These are phyloP conservation scores for Botrylloides violaceus DNA, from an alignment of 23 tunicate genomes.

Conservation along the genomic window DNA sequence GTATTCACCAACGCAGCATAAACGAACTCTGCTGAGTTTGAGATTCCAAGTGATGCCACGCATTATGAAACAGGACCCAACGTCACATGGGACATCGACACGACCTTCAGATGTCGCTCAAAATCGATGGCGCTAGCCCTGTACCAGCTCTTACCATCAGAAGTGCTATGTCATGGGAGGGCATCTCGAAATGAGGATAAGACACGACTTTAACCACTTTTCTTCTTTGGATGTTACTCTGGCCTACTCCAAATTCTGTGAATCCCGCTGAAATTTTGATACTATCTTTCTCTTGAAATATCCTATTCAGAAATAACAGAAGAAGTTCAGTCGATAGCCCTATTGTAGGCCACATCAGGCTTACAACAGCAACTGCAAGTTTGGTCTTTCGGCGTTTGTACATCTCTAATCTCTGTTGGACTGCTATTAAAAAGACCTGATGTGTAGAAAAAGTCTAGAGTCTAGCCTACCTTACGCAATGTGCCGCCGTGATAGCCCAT, in stretches of 20 bases:
- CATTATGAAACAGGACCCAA: too few relatives aligned
- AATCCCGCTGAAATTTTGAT: slow-evolving; percentile 11
- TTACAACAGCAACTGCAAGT: too few relatives aligned
- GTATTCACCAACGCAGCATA: too few relatives aligned
- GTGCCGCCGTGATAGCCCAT: slow-evolving; percentile 61
- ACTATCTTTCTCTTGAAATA: not conserved
- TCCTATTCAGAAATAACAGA: not conserved
- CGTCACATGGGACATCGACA: too few relatives aligned
- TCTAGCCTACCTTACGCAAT: slow-evolving; percentile 39
- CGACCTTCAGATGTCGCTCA: too few relatives aligned
- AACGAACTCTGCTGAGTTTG: too few relatives aligned
- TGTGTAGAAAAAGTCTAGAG: not conserved
- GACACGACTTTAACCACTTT: slow-evolving; percentile 6
- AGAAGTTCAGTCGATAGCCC: not conserved
- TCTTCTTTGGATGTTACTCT: slow-evolving; percentile 3
- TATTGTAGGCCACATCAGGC: not conserved
- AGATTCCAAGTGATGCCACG: too few relatives aligned
- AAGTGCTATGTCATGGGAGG: slow-evolving; percentile 46
- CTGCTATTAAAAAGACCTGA: not conserved
- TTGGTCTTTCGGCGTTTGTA: too few relatives aligned
- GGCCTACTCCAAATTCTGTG: not conserved
- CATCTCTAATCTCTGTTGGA: not conserved
- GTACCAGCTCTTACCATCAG: slow-evolving; percentile 33
- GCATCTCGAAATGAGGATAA: slow-evolving; percentile 26
- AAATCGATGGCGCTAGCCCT: too few relatives aligned